Conservation (phyloP, 2,113 vertebrate genomes). For the Eubucco bourcierii region DNA sequence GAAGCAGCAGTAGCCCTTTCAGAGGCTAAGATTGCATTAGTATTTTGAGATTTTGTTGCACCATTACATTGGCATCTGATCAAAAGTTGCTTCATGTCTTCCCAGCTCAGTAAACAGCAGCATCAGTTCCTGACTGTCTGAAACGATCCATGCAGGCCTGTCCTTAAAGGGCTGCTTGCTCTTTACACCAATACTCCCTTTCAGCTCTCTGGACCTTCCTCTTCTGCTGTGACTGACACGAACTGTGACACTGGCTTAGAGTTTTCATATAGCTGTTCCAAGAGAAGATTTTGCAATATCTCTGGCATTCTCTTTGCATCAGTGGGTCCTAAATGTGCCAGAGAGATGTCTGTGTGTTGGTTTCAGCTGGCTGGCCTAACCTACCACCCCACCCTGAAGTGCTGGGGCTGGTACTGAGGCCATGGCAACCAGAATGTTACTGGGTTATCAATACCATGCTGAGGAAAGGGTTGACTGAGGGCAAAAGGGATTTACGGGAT, state of each 20-base stretch:
- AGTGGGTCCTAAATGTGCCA: neutral
- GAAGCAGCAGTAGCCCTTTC: neutral
- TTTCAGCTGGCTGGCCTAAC: no score
- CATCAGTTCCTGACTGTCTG: neutral
- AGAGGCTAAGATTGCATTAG: neutral
- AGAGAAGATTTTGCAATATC: neutral
- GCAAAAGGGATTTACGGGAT: no score
- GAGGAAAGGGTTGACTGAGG: no score
- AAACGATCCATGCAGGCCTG: neutral
- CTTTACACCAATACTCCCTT: neutral
- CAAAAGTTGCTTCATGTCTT: conserved; percentile 18
- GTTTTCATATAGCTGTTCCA: neutral
- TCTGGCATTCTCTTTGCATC: neutral
- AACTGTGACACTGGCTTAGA: neutral
- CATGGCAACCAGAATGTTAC: no score
- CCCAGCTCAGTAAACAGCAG: neutral
- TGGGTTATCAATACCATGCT: no score
- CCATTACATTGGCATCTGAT: neutral
- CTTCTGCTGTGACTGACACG: neutral
- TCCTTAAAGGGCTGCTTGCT: neutral
- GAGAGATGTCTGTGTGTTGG: neutral
- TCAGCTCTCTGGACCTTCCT: neutral
- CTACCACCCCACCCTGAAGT: no score
- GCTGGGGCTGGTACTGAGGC: no score
- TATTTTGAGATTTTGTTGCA: neutral